Percentiles rank a stretch among this genome's conserved stretches.
These are phyloP conservation scores for Aelia acuminata DNA, from an alignment of 2,888 invertebrate genomes.

Conservation along the genomic window DNA sequence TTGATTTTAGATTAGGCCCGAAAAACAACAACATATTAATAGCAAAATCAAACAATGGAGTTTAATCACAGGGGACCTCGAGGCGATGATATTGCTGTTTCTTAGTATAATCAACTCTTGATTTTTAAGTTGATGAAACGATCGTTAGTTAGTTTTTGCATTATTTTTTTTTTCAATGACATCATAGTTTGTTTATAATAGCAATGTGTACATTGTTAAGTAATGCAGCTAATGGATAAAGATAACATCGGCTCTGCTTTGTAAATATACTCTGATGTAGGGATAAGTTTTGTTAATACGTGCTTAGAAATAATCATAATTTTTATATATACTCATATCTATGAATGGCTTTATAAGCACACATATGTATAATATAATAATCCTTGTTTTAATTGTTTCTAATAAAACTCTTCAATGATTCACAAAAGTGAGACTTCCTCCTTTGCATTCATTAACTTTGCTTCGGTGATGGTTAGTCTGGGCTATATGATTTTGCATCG, in stretches of 20 bases:
- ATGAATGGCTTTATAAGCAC: no score
- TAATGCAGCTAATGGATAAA: not conserved
- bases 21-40: not conserved
- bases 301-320: no score
- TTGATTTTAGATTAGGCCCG: not conserved
- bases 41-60: conserved; percentile 30
- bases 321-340: no score
- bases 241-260: no score
- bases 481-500: not conserved
- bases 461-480: no score
- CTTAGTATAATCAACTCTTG: not conserved
- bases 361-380: no score
- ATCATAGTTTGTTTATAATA: not conserved
- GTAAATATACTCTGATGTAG: no score
- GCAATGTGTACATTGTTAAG: not conserved
- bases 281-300: no score
- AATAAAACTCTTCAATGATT: no score
- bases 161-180: not conserved
- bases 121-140: not conserved
- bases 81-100: not conserved
- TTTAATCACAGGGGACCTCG: not conserved
- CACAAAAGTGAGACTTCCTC: no score
- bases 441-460: no score
- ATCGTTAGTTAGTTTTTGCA: not conserved
- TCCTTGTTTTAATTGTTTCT: no score